Evolutionary conservation across 2,888 invertebrate genomes (phyloP).

Genomic region (Villa cingulata): DNA sequence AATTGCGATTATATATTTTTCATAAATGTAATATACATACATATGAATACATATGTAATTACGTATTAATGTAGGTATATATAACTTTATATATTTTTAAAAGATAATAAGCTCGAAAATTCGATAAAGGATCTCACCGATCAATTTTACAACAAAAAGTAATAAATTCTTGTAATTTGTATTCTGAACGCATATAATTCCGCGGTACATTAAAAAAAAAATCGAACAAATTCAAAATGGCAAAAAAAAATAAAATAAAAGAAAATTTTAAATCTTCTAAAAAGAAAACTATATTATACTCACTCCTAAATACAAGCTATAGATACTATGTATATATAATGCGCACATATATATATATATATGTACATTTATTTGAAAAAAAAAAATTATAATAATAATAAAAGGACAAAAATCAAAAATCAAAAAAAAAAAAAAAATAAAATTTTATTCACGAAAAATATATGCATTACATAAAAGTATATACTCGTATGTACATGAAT

Average conservation of each 20-base stretch:
- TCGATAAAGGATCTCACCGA: neutral
- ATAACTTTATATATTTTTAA: too few species aligned
- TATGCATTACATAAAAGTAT: neutral
- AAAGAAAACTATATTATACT: too few species aligned
- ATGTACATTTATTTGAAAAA: too few species aligned
- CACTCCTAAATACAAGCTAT: too few species aligned
- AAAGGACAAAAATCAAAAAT: neutral
- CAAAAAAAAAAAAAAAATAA: neutral
- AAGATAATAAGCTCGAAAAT: too few species aligned
- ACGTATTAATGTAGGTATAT: too few species aligned
- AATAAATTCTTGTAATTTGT: constrained; percentile 5
- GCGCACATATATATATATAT: too few species aligned
- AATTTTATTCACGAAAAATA: neutral
- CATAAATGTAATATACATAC: too few species aligned
- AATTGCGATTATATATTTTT: too few species aligned
- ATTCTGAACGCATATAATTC: constrained; percentile 1
- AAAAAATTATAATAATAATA: neutral
- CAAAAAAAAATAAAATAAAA: neutral
- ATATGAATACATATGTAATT: too few species aligned
- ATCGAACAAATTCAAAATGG: neutral
- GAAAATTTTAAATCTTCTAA: neutral
- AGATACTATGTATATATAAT: too few species aligned
- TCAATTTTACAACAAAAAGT: neutral
- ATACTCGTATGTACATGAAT: too few species aligned
- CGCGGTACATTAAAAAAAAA: neutral